Conservation (phyloP, 1,140 invertebrate species). For the Ceratoteleas bidentatus region DNA sequence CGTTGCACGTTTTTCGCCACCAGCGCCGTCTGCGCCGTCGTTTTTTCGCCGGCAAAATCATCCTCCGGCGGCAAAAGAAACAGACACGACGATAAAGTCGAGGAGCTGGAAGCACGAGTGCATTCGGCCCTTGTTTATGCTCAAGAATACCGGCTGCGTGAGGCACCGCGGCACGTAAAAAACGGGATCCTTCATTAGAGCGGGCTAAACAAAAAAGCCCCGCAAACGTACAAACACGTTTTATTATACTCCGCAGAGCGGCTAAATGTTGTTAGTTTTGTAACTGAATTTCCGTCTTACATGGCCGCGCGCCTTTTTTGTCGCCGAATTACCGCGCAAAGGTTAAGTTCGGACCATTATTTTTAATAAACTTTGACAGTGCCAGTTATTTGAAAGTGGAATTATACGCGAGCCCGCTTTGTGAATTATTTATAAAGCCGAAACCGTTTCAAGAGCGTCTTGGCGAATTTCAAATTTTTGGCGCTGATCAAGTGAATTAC, state of each 20-base stretch:
- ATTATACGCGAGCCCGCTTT: conserved; percentile 42
- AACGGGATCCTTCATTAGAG: conserved; percentile 60
- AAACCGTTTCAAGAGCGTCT: too few relatives aligned
- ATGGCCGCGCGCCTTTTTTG: conserved; percentile 37
- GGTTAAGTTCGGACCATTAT: conserved; percentile 38
- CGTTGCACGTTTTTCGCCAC: too few relatives aligned
- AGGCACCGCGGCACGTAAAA: conserved; percentile 26
- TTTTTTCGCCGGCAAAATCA: neutral
- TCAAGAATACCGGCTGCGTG: conserved; percentile 43
- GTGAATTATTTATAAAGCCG: conserved; percentile 57
- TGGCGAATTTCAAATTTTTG: too few relatives aligned
- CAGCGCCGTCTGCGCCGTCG: too few relatives aligned
- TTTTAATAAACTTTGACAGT: conserved; percentile 51
- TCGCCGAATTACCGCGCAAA: conserved; percentile 35
- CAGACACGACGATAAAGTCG: conserved; percentile 5
- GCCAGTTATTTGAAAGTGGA: conserved; percentile 42
- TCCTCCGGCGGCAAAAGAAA: neutral
- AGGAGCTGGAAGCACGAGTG: conserved; percentile 44
- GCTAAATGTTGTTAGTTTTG: conserved; percentile 51
- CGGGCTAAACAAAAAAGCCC: conserved; percentile 25
- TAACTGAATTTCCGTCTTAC: conserved; percentile 48
- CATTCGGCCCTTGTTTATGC: conserved; percentile 57
- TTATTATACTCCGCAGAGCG: conserved; percentile 42
- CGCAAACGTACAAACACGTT: conserved; percentile 38
- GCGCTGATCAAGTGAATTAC: too few relatives aligned